Conservation (phyloP, 1,140 invertebrate genomes). For the Coptotermes formosanus region DNA sequence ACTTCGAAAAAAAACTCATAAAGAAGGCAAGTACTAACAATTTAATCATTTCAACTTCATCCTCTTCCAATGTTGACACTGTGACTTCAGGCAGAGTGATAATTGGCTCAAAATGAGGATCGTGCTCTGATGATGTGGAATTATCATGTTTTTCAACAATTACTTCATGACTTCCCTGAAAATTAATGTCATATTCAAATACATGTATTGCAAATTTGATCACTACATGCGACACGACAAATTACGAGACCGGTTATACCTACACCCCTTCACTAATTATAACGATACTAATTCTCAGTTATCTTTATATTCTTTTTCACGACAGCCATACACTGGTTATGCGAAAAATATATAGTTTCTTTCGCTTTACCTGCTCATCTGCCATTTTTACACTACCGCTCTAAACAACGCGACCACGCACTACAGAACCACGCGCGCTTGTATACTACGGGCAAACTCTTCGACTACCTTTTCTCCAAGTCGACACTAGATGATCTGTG, state of each 20-base stretch:
- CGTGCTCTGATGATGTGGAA: conserved; percentile 49
- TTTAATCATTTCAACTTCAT: conserved; percentile 73
- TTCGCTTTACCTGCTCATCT: background rate
- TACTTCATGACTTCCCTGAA: background rate
- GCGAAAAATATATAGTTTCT: background rate
- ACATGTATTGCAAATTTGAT: background rate
- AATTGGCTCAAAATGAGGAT: conserved; percentile 75
- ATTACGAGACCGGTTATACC: background rate
- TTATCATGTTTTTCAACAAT: background rate
- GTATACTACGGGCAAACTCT: background rate
- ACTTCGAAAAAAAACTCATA: background rate
- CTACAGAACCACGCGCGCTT: background rate
- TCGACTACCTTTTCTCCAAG: no score
- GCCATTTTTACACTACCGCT: conserved; percentile 9
- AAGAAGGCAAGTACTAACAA: conserved; percentile 50
- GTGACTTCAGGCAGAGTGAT: conserved; percentile 71
- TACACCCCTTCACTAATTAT: background rate
- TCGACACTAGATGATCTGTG: no score
- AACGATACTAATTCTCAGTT: background rate
- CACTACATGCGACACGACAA: background rate
- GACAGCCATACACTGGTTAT: no score
- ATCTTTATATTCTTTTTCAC: no score
- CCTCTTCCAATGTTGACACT: conserved; percentile 76
- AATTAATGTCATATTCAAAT: background rate
- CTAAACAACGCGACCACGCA: background rate